phyloP scores from a whole-genome alignment of 2,888 invertebrate genomes.

The Xanthia togata region DNA sequence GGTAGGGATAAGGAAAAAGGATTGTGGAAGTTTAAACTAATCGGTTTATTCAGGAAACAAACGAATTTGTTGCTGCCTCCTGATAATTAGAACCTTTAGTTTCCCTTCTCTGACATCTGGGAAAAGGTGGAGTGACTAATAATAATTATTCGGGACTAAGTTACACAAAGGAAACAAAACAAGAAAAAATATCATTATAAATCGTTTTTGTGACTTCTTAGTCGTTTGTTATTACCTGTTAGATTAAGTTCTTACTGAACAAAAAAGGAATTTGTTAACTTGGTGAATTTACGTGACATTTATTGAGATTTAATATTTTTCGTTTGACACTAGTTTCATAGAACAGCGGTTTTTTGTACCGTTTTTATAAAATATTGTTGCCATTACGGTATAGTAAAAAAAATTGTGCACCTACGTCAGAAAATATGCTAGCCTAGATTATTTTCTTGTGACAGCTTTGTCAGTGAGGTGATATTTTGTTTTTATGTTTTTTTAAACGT shows the following conservation, averaged over 20 bases:
- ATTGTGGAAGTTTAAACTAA: slow-evolving; percentile 38
- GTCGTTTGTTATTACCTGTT: slow-evolving; percentile 1
- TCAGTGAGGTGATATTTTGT: background rate
- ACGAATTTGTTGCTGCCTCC: slow-evolving; percentile 2
- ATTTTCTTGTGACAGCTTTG: background rate
- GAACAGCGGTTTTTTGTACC: slow-evolving; percentile 14
- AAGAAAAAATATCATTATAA: background rate
- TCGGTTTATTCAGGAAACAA: slow-evolving; percentile 43
- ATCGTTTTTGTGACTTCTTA: background rate
- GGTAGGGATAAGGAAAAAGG: slow-evolving; percentile 37
- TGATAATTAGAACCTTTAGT: slow-evolving; percentile 11
- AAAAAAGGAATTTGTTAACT: slow-evolving; percentile 5
- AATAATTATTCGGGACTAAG: background rate
- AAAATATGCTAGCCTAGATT: slow-evolving; percentile 5
- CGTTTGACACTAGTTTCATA: slow-evolving; percentile 17
- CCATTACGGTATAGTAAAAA: slow-evolving; percentile 7
- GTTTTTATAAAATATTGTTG: slow-evolving; percentile 34
- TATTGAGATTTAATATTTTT: slow-evolving; percentile 41
- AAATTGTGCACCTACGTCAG: background rate
- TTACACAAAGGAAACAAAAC: slow-evolving; percentile 6
- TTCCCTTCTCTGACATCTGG: background rate
- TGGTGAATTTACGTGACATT: slow-evolving; percentile 33
- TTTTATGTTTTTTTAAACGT: background rate
- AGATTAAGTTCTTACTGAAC: slow-evolving; percentile 3
- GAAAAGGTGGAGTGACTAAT: background rate